Evolutionary conservation across 1,140 invertebrate genomes (phyloP), one percentile per base, ranked within the genome.

Genomic region (Anoplophora glabripennis): DNA sequence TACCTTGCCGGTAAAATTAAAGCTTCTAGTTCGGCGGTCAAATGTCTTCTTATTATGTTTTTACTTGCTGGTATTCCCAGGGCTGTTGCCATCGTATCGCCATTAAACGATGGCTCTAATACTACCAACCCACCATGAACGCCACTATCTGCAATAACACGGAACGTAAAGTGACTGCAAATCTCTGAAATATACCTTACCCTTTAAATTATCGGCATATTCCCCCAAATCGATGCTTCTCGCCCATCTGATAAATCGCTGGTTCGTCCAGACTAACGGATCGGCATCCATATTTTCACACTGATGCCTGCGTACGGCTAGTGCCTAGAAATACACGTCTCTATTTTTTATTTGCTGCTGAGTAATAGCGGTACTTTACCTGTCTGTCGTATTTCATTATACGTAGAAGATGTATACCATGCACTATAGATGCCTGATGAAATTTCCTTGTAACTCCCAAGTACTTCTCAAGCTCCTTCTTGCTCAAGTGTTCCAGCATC

Each of bases 251-350:
- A 96, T 89, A 71, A 96, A 93, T 70, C 93, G 84, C 69, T 94
- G 88, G 80, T 95, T 96, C 59, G 93, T 96, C 94, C 94, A 97
- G 15, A 96, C 93, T 51, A 97, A 78, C 37, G 93, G 92, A 81
- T 97, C 93, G 14, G 87, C 87, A 72, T 94, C 90, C 38, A 89
- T 85, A 66, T 86, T 87, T 72, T 95, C 92, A 72, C 90, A 93
- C 71, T 93, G 89, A 72, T 91, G 86, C 65, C 93, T 83, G 65
- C 93, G 81, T 57, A 96, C 88, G 15, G 90, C 88, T 53, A 96
- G 79, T 40, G 91, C 89, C 90, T 96, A 74, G 11, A 61, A 62
- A 60, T 18, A 40, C 3, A 51, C 21, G 21, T 28, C 21, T 28
- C 21, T 28, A 28, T 28, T 28, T 28, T 28, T 28, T 28, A 28